Conservation (phyloP, 2,888 invertebrate species). For the Lottia gigantea region DNA sequence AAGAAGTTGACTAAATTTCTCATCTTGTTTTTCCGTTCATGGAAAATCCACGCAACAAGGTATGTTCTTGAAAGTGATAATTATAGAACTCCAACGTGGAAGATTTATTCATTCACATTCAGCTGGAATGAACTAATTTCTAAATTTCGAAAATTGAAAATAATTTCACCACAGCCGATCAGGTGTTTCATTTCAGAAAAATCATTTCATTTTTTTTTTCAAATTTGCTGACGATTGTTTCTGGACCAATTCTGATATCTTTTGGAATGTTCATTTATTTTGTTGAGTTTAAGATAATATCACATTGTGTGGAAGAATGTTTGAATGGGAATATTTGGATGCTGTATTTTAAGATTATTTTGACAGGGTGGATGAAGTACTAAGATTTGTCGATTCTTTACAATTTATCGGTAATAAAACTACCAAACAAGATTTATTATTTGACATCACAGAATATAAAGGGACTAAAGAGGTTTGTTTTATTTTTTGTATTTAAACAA, state of each 20-base stretch:
- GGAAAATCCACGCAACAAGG: conserved; percentile 48
- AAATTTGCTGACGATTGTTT: too few species aligned
- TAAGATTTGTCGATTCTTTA: conserved; percentile 42
- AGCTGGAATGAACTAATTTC: too few species aligned
- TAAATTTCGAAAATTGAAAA: too few species aligned
- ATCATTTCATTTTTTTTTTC: too few species aligned
- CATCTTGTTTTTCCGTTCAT: conserved; percentile 42
- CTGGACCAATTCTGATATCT: too few species aligned
- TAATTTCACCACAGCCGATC: too few species aligned
- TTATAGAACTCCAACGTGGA: too few species aligned
- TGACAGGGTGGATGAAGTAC: conserved; percentile 44
- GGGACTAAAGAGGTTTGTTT: conserved; percentile 47
- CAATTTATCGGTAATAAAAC: conserved; percentile 38
- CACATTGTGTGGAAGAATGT: background rate
- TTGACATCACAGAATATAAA: conserved; percentile 48
- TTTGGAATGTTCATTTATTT: too few species aligned
- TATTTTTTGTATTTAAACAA: too few species aligned
- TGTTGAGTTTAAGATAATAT: too few species aligned
- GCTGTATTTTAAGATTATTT: conserved; percentile 7
- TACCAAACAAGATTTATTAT: conserved; percentile 37
- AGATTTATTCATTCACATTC: too few species aligned
- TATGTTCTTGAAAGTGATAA: conserved; percentile 29
- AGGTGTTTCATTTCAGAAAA: too few species aligned
- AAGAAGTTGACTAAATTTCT: conserved; percentile 42
- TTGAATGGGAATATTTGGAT: background rate